Evolutionary conservation across 1,140 invertebrate genomes (phyloP).

Genomic region (Bombus soroeensis): DNA sequence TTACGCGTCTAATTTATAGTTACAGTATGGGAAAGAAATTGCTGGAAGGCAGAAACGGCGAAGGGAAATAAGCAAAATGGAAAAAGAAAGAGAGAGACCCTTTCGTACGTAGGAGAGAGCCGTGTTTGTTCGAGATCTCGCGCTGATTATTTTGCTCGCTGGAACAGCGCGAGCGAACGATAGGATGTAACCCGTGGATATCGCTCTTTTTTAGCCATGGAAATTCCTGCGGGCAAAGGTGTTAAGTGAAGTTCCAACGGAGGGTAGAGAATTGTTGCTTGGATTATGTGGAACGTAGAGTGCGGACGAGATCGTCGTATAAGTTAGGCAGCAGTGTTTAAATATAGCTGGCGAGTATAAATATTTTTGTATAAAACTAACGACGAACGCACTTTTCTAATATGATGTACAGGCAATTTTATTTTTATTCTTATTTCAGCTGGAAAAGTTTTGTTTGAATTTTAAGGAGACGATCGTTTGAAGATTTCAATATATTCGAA

Average conservation of each 20-base stretch:
- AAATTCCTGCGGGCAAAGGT: not conserved
- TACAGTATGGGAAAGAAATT: too few relatives aligned
- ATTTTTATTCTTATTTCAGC: not conserved
- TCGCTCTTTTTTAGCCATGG: not conserved
- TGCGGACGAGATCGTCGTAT: too few relatives aligned
- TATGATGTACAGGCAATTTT: not conserved
- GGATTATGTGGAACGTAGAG: not conserved
- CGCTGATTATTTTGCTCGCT: not conserved
- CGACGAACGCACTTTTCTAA: not conserved
- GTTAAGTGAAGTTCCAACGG: not conserved
- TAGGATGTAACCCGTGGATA: not conserved
- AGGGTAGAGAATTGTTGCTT: not conserved
- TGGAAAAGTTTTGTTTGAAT: not conserved
- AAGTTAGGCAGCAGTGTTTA: not conserved
- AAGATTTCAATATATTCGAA: not conserved
- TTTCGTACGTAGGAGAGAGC: not conserved
- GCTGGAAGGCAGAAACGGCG: too few relatives aligned
- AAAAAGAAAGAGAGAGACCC: too few relatives aligned
- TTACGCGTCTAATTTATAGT: too few relatives aligned
- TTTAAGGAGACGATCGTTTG: not conserved
- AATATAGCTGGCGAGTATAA: not conserved
- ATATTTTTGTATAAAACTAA: slow-evolving; percentile 1
- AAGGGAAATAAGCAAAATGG: too few relatives aligned
- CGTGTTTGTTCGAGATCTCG: not conserved
- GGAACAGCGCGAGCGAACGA: not conserved